phyloP scores from a whole-genome alignment of 1,140 invertebrate genomes.

The Epicauta chinensis region DNA sequence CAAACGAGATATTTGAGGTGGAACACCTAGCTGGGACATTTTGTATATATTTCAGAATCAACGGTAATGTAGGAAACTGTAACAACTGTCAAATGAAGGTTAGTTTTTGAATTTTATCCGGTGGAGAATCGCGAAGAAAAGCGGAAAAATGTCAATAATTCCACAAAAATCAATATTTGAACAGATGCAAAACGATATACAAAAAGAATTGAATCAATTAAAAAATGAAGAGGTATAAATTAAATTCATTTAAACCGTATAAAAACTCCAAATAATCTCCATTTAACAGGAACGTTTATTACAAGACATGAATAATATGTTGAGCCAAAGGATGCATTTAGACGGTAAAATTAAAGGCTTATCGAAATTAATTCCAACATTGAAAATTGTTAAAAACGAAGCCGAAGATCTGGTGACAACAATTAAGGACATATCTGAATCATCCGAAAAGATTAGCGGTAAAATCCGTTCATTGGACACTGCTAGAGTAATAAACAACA shows the following conservation, averaged over 20 bases:
- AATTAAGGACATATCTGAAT: slow-evolving; percentile 78
- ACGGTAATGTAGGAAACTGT: no score
- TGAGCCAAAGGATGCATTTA: slow-evolving; percentile 54
- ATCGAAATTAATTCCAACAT: slow-evolving; percentile 59
- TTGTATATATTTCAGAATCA: no score
- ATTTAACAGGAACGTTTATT: slow-evolving; percentile 49
- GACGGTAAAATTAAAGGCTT: slow-evolving; percentile 61
- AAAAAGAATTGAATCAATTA: slow-evolving; percentile 33
- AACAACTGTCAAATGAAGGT: no score
- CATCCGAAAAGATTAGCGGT: slow-evolving; percentile 91
- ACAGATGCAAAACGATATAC: slow-evolving; percentile 20
- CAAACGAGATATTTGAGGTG: no score
- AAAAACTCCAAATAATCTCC: no score
- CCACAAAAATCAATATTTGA: slow-evolving; percentile 7
- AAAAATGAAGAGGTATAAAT: slow-evolving; percentile 33
- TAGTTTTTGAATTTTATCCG: no score
- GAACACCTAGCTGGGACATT: no score
- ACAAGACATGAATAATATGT: slow-evolving; percentile 53
- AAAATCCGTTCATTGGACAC: slow-evolving; percentile 93
- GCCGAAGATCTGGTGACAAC: slow-evolving; percentile 71
- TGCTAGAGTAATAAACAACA: slow-evolving; percentile 64
- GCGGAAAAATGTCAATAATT: no score
- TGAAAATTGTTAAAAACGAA: slow-evolving; percentile 63
- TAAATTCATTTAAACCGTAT: slow-evolving; percentile 1
- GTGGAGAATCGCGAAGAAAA: no score